phyloP scores from a whole-genome alignment of 2,888 invertebrate species.

The Drosophila meridionalis region DNA sequence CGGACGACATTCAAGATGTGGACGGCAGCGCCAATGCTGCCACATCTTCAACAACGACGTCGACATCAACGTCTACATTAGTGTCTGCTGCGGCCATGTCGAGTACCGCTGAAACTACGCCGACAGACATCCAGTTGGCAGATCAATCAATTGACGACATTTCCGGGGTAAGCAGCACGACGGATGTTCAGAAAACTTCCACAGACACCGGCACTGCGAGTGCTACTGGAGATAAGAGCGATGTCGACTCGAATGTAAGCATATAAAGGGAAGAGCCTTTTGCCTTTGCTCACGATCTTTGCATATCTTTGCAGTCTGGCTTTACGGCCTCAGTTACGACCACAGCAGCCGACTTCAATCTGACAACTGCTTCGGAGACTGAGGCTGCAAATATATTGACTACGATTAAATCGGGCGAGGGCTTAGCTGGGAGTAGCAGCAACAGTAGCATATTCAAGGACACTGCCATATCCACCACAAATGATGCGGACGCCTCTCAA shows the following conservation, averaged over 20 bases:
- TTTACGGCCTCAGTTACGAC: constrained; percentile 19
- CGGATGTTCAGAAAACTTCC: constrained; percentile 38
- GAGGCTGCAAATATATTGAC: constrained; percentile 84
- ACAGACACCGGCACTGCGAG: neutral
- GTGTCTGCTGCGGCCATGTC: neutral
- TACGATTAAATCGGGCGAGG: constrained; percentile 82
- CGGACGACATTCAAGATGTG: constrained; percentile 45
- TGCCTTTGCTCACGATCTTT: neutral
- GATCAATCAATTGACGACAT: constrained; percentile 43
- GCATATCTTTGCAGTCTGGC: constrained; percentile 7
- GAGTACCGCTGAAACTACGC: neutral
- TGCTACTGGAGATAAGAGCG: neutral
- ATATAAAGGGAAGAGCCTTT: neutral
- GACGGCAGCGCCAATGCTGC: constrained; percentile 26
- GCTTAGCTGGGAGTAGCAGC: constrained; percentile 6
- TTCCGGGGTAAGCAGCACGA: constrained; percentile 69
- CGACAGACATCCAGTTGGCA: neutral
- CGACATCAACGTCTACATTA: constrained; percentile 26
- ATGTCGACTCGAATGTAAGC: constrained; percentile 42
- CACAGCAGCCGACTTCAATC: constrained; percentile 27
- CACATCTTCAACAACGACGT: constrained; percentile 19
- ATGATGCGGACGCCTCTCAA: constrained; percentile 15
- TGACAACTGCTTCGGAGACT: constrained; percentile 79
- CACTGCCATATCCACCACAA: constrained; percentile 36
- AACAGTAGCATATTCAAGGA: constrained; percentile 38